A percentile compares a stretch with the other conserved stretches of the same genome.
Conservation (phyloP, 1,140 invertebrate genomes). For the Ooceraea biroi region DNA sequence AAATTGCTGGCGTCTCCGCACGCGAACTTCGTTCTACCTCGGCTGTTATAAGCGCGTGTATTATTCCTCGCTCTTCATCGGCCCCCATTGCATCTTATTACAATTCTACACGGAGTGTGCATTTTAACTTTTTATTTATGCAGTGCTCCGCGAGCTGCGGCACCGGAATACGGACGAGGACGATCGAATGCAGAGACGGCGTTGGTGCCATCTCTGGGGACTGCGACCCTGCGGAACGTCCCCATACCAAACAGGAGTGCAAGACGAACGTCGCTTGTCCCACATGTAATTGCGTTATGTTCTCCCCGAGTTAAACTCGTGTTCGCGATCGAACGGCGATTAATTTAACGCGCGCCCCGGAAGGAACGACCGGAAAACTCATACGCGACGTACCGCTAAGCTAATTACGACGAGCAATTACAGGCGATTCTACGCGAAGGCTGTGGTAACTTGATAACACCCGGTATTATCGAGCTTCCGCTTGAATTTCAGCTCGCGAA, state of each 20-base stretch:
- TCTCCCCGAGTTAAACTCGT: constrained; percentile 27
- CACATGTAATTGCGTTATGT: constrained; percentile 79
- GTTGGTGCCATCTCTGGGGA: constrained; percentile 85
- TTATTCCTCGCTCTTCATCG: constrained; percentile 48
- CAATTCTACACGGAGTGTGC: constrained; percentile 43
- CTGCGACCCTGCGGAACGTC: constrained; percentile 86
- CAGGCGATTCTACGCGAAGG: neutral
- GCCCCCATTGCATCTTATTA: constrained; percentile 38
- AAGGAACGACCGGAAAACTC: constrained; percentile 29
- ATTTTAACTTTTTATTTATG: constrained; percentile 73
- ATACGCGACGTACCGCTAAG: constrained; percentile 3
- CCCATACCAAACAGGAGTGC: constrained; percentile 84
- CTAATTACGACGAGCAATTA: constrained; percentile 12
- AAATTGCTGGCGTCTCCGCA: neutral
- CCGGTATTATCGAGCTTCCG: no score
- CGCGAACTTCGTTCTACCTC: neutral
- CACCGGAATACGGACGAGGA: constrained; percentile 92
- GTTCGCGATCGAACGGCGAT: constrained; percentile 24
- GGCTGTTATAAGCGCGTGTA: constrained; percentile 1
- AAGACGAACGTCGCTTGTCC: constrained; percentile 80
- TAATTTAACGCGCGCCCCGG: constrained; percentile 12
- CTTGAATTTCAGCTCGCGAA: no score
- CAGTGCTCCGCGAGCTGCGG: constrained; percentile 96
- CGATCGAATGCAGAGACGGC: constrained; percentile 92
- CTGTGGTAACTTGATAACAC: neutral